Conservation (phyloP, 2,888 invertebrate genomes). For the Aphodius granarius region DNA sequence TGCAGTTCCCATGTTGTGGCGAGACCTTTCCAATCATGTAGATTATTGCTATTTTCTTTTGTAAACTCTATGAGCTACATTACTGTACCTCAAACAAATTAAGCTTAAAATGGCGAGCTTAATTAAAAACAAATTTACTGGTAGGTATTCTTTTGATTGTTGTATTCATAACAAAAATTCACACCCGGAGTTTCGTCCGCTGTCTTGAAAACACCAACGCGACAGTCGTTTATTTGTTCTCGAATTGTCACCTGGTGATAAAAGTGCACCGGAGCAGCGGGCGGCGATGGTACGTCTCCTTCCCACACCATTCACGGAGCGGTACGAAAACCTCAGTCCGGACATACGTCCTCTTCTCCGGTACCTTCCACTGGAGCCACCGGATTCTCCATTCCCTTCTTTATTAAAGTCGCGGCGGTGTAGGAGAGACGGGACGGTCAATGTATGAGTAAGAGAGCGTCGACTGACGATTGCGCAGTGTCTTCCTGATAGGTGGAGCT, state of each 20-base stretch:
- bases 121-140: no score
- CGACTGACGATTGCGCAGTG: constrained; percentile 43
- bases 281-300: background rate
- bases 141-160: no score
- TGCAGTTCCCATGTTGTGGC: no score
- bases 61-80: no score
- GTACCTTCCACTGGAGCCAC: background rate
- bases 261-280: background rate
- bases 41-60: no score
- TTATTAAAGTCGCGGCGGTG: constrained; percentile 24
- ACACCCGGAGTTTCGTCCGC: background rate
- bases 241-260: background rate
- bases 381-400: constrained; percentile 21
- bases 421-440: constrained; percentile 30
- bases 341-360: background rate
- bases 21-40: no score
- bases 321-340: background rate
- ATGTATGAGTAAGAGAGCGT: constrained; percentile 36
- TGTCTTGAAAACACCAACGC: background rate
- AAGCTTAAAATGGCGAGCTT: no score
- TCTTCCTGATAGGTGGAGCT: constrained; percentile 49
- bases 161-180: background rate
- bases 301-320: background rate
- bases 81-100: no score
- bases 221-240: background rate